Evolutionary conservation across 2,113 vertebrate genomes (phyloP).

Genomic region (Coturnix japonica): DNA sequence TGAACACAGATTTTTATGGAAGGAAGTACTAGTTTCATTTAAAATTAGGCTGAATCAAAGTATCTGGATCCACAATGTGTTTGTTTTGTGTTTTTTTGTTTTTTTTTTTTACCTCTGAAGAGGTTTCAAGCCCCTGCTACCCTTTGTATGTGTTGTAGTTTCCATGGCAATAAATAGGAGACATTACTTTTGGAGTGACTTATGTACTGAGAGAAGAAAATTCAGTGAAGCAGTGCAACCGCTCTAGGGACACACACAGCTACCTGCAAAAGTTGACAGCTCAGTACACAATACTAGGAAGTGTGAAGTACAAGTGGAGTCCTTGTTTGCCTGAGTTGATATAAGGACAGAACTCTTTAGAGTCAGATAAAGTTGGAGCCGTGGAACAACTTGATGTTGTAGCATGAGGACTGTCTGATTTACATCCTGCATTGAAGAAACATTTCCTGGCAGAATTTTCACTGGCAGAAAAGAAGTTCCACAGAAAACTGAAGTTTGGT

Average conservation of each 20-base stretch:
- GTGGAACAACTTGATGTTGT: background rate
- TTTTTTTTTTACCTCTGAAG: background rate
- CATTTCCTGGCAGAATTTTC: background rate
- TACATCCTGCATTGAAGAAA: constrained; percentile 33
- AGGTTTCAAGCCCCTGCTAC: background rate
- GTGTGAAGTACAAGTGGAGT: background rate
- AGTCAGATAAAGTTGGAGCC: background rate
- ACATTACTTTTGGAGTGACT: background rate
- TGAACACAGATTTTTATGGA: background rate
- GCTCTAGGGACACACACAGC: background rate
- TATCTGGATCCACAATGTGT: background rate
- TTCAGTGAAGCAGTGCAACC: background rate
- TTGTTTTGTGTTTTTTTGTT: too few species aligned
- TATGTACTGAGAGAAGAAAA: background rate
- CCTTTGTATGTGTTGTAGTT: background rate
- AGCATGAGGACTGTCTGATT: background rate
- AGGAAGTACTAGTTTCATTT: background rate
- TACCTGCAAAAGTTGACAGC: background rate
- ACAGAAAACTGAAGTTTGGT: background rate
- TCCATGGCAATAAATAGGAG: background rate
- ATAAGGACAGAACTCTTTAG: background rate
- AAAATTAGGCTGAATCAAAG: background rate
- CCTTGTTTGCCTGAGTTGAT: background rate
- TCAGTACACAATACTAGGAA: constrained; percentile 31
- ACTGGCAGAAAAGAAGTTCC: background rate